Evolutionary conservation across 2,888 invertebrate species (phyloP), one percentile per base, ranked within the genome.

Genomic region (Tipula confusa): DNA sequence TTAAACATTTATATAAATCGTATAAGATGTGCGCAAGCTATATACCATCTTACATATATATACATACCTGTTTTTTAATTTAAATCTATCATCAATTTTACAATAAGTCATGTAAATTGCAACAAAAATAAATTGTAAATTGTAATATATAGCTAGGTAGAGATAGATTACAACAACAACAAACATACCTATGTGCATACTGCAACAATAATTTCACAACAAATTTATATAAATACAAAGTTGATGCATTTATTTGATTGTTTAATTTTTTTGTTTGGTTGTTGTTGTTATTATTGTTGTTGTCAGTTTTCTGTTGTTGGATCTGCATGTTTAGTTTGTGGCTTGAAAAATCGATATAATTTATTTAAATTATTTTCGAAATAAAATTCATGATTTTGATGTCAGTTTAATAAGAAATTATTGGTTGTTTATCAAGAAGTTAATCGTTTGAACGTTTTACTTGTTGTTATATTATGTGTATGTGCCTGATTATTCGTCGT

Each of bases 341-440:
- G 24, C 7, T 64, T 64, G 64, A 64, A 64, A 64, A 64, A 64
- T 64, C 64, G 64, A 64, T 64, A 64, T 64, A 64, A 64, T 64
- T 64, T 64, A 64, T 64, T 64, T 64, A 64, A 64, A 64, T 64
- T 64, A 64, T 64, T 64, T 64, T 24, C 64, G 64, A 64, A 64
- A 64, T 64, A 43, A 64, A 64, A 64, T 64, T 64, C 64, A 64
- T 64, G 64, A 64, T 64, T 64, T 64, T 64, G 64, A 64, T 64
- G 64, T 64, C 64, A 64, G 64, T 64, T 64, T 64, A 64, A 64
- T 64, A 64, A 64, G 64, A 64, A 64, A 64, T 64, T 64, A 64
- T 64, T 64, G 64, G 64, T 64, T 64, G 64, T 64, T 64, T 64
- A 64, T 64, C 64, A 64, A 64, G 64, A 64, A 64, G 64, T 64